Percentiles rank a stretch among this genome's conserved stretches.
phyloP scores from a whole-genome alignment of 2,797 vertebrate species.

The Salmo trutta region DNA sequence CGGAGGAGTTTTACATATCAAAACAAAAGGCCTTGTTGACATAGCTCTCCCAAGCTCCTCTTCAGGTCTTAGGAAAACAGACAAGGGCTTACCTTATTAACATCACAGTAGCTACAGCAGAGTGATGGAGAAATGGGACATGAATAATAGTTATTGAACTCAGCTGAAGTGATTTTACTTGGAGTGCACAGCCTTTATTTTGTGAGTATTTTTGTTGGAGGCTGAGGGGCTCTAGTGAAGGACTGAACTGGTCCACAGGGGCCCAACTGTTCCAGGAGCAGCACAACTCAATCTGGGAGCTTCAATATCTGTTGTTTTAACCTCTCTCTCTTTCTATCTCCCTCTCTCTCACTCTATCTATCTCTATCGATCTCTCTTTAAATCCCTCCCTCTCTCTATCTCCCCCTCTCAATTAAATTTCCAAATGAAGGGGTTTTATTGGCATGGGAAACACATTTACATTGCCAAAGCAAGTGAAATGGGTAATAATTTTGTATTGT shows the following conservation, averaged over 20 bases:
- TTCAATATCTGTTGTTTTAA: conserved; percentile 74
- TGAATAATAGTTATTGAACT: conserved; percentile 80
- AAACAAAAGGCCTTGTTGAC: conserved; percentile 60
- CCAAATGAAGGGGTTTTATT: too few relatives aligned
- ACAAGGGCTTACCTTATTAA: conserved; percentile 68
- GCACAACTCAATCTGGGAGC: conserved; percentile 75
- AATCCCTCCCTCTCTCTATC: conserved; percentile 6
- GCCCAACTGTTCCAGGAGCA: conserved; percentile 75
- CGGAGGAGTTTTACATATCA: conserved; percentile 35
- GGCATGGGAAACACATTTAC: too few relatives aligned
- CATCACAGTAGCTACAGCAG: conserved; percentile 70
- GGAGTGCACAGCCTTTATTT: conserved; percentile 80
- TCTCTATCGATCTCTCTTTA: not conserved
- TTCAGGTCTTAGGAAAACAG: conserved; percentile 52
- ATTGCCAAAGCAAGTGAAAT: too few relatives aligned
- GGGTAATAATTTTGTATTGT: too few relatives aligned
- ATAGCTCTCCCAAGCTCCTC: conserved; percentile 51
- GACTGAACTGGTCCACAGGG: conserved; percentile 75
- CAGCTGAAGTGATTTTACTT: conserved; percentile 82
- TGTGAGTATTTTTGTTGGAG: conserved; percentile 83
- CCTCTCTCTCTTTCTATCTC: conserved; percentile 54
- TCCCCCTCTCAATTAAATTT: conserved; percentile 3
- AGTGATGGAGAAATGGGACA: conserved; percentile 64
- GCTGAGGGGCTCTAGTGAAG: conserved; percentile 72
- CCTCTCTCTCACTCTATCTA: conserved; percentile 34